These are phyloP conservation scores for Lichenostomus cassidix DNA, from an alignment of 2,113 vertebrate species.

Conservation along the genomic window DNA sequence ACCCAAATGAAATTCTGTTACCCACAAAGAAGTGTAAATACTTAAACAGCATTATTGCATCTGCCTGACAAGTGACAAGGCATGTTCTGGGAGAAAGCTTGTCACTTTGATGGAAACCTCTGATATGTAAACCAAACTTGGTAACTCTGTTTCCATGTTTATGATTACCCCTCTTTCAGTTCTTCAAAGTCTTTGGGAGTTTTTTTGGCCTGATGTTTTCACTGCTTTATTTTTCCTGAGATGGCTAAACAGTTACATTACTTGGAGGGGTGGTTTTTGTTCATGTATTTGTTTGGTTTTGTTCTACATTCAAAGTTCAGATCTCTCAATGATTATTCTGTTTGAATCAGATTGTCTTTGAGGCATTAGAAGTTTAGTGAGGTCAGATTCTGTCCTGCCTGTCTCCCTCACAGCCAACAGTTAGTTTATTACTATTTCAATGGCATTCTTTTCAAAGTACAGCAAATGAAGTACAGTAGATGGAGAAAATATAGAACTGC, in stretches of 20 bases:
- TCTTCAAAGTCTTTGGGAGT: not conserved
- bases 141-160: not conserved
- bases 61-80: not conserved
- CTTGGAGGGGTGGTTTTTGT: not conserved
- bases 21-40: not conserved
- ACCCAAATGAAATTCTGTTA: not conserved
- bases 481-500: not conserved
- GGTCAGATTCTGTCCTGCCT: not conserved
- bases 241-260: not conserved
- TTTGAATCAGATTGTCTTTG: not conserved
- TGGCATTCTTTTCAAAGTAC: not conserved
- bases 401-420: not conserved
- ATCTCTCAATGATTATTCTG: not conserved
- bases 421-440: not conserved
- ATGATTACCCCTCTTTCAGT: not conserved
- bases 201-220: not conserved
- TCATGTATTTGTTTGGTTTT: not conserved
- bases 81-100: not conserved
- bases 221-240: not conserved
- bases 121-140: not conserved
- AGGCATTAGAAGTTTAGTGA: not conserved
- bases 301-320: not conserved
- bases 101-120: not conserved
- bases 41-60: not conserved
- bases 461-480: not conserved